phyloP scores from a whole-genome alignment of 1,140 invertebrate genomes.

The Cardiocondyla obscurior region DNA sequence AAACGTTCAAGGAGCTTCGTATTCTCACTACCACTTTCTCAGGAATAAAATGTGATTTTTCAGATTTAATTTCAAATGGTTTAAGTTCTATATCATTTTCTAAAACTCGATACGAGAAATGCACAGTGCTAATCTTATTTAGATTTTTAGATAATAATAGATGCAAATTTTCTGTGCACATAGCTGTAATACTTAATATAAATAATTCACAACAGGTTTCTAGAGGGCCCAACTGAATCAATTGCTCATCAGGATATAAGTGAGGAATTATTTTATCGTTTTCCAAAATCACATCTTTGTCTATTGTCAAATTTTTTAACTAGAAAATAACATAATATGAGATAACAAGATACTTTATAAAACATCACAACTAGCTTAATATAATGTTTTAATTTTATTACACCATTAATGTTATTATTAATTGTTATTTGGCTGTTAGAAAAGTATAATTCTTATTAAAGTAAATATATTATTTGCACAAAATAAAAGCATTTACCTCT shows the following conservation, averaged over 20 bases:
- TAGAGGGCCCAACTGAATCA: conserved; percentile 80
- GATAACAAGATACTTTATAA: not conserved
- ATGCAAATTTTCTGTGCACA: conserved; percentile 72
- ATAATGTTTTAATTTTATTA: not conserved
- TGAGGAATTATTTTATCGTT: conserved; percentile 63
- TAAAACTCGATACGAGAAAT: conserved; percentile 76
- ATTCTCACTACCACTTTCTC: conserved; percentile 79
- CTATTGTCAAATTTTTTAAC: conserved; percentile 38
- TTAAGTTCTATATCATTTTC: conserved; percentile 77
- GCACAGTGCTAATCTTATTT: conserved; percentile 63
- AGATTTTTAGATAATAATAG: conserved; percentile 62
- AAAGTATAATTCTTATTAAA: not conserved
- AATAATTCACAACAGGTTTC: conserved; percentile 76
- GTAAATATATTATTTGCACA: not conserved
- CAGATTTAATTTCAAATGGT: conserved; percentile 69
- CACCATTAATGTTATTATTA: not conserved
- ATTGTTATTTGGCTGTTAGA: not conserved
- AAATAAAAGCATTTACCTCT: conserved; percentile 55
- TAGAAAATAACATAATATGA: conserved; percentile 13
- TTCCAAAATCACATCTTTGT: conserved; percentile 2
- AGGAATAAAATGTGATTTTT: conserved; percentile 69
- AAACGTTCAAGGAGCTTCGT: conserved; percentile 75
- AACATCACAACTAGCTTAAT: not conserved
- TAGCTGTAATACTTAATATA: conserved; percentile 74
- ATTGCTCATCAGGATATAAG: conserved; percentile 75